Base-by-base conservation (phyloP, 2,888 invertebrate genomes). In the Harpalus rufipes region DNA sequence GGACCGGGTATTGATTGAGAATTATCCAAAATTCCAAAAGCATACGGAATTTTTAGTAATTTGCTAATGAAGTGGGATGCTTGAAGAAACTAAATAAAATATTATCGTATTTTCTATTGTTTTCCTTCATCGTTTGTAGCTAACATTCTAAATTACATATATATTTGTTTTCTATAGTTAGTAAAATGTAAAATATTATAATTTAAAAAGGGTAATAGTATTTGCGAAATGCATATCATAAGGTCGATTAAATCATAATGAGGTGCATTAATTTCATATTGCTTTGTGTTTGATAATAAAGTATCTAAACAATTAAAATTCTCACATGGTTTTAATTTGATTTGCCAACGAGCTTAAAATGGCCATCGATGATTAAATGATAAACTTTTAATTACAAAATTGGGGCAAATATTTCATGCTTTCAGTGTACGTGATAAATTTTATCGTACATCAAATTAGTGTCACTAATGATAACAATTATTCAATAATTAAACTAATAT, bases 331-430 rank as follows among this genome's bases (percentile, higher is more conserved):
- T 12, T 41, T 68, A 14, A 68, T 41, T 68, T 41, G 12, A 68
- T 39, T 39, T 39, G 16, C 32, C 12, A 68, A 39, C 7, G 39
- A 68, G n/a, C 68, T 68, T 16, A 10, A 59, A 63, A 32, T 6
- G 10, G 8, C 3, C 41, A 44, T 5, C 8, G 18, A 74, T 74
- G 72, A 74, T 74, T 74, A 72, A 44, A 44, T 44, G n/a, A 72
- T 72, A 14, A 74, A 74, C 72, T 74, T 44, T 74, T 44, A 74
- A 74, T 74, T 74, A 74, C 44, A 16, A 74, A 74, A 74, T 16
- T 74, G 18, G 44, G 10, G 18, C 44, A 74, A 74, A 74, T 68
- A 68, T 68, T 39, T 68, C 68, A 68, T 18, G 8, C 8, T 44
- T 74, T 74, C 44, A 44, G 14, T 6, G 18, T 44, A 74, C 44